Percentiles rank a stretch among this genome's conserved stretches.
Evolutionary conservation across 2,113 vertebrate species (phyloP).

Genomic region (Emydura subglobosa): DNA sequence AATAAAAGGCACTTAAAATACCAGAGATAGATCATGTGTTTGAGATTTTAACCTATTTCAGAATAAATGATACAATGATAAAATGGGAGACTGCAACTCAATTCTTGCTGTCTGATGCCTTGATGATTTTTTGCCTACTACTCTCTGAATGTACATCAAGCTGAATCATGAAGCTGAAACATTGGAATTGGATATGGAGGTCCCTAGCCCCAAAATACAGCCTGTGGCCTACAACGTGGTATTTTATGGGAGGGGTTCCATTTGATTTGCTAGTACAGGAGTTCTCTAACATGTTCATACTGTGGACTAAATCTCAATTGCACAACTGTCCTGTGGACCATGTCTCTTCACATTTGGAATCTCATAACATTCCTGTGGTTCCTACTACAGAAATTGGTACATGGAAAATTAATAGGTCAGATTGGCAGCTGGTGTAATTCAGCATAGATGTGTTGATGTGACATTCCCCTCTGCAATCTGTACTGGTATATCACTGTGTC

Average conservation of each 20-base stretch:
- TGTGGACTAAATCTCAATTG: neutral
- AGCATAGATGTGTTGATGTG: neutral
- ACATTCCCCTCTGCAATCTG: too few species aligned
- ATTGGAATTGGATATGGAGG: neutral
- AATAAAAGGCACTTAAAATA: neutral
- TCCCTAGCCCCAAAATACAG: rapidly evolving
- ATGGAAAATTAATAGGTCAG: neutral
- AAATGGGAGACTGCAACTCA: too few species aligned
- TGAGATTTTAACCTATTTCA: neutral
- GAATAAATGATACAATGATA: neutral
- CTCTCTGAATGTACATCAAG: neutral
- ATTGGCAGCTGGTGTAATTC: constrained; percentile 4
- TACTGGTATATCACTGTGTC: too few species aligned
- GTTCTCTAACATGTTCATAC: neutral
- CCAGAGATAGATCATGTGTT: rapidly evolving
- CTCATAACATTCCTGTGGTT: rapidly evolving
- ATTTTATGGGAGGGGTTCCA: neutral
- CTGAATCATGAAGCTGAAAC: neutral
- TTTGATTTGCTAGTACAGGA: neutral
- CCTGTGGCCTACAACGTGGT: rapidly evolving
- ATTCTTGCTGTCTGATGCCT: neutral
- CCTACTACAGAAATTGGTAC: neutral
- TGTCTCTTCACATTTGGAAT: neutral
- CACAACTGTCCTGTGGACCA: neutral
- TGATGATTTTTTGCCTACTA: neutral